Evolutionary conservation across 2,888 invertebrate species (phyloP).

Genomic region (Heteromurus nitidus): DNA sequence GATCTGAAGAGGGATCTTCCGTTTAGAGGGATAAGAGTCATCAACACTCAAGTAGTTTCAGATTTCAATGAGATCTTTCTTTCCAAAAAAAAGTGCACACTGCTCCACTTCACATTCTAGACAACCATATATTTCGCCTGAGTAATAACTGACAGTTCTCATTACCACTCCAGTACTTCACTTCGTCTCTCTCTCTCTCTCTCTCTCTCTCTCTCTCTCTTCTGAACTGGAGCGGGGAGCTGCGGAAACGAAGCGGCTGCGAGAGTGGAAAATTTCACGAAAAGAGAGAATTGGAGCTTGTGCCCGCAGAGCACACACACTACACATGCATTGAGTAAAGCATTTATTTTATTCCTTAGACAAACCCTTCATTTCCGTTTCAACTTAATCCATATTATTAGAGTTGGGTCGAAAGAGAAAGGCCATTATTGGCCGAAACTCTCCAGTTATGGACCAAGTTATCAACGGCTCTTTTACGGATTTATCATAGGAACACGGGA

Average conservation of each 20-base stretch:
- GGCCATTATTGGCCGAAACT: conserved; percentile 15
- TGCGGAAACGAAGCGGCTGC: conserved; percentile 21
- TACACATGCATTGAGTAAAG: neutral
- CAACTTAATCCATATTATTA: conserved; percentile 30
- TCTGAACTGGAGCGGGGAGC: too few species aligned
- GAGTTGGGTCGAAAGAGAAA: neutral
- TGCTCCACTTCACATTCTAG: conserved; percentile 6
- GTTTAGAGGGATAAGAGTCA: conserved; percentile 56
- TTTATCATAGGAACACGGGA: conserved; percentile 5
- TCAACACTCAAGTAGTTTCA: conserved; percentile 61
- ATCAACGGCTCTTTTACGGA: conserved; percentile 10
- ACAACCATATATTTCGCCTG: conserved; percentile 47
- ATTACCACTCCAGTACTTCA: conserved; percentile 59
- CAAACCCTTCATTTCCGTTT: conserved; percentile 60
- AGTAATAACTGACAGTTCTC: conserved; percentile 65
- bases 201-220: neutral
- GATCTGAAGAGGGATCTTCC: conserved; percentile 61
- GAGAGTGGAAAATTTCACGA: neutral
- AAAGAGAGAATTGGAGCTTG: neutral
- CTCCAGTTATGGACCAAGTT: conserved; percentile 36
- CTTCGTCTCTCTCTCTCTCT: neutral
- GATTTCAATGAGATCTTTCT: conserved; percentile 56
- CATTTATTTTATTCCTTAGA: conserved; percentile 8
- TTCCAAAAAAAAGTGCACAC: neutral
- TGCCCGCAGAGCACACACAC: neutral